These are phyloP conservation scores for Listrodromus nycthemerus DNA, from an alignment of 2,888 invertebrate species.

Conservation along the genomic window DNA sequence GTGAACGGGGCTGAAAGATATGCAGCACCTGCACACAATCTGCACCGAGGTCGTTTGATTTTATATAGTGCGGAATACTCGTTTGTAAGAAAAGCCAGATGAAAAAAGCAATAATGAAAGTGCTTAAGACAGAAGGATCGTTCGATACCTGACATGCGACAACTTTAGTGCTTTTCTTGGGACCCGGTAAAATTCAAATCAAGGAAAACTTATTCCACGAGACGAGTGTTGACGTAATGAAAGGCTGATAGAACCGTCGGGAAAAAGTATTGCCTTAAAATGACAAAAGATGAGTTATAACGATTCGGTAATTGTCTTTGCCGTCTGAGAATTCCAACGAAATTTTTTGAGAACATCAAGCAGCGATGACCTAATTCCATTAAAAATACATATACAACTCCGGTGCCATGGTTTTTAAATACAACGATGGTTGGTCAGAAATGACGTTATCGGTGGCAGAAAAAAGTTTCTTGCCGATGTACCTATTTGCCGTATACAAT, in stretches of 20 bases:
- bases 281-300: neutral
- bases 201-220: neutral
- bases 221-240: neutral
- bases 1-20: neutral
- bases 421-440: neutral
- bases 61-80: neutral
- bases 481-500: neutral
- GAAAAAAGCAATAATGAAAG: neutral
- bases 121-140: neutral
- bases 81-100: neutral
- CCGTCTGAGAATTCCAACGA: neutral
- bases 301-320: neutral
- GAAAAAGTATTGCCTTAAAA: neutral
- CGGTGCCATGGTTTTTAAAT: neutral
- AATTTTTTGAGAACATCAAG: neutral
- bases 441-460: neutral
- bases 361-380: slow-evolving; percentile 2
- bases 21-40: neutral
- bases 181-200: neutral
- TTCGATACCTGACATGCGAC: neutral
- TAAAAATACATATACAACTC: neutral
- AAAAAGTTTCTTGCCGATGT: slow-evolving; percentile 3
- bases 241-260: neutral
- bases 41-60: neutral
- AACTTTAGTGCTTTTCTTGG: neutral